phyloP scores from a whole-genome alignment of 2,888 invertebrate genomes.

The Melinopterus prodromus region DNA sequence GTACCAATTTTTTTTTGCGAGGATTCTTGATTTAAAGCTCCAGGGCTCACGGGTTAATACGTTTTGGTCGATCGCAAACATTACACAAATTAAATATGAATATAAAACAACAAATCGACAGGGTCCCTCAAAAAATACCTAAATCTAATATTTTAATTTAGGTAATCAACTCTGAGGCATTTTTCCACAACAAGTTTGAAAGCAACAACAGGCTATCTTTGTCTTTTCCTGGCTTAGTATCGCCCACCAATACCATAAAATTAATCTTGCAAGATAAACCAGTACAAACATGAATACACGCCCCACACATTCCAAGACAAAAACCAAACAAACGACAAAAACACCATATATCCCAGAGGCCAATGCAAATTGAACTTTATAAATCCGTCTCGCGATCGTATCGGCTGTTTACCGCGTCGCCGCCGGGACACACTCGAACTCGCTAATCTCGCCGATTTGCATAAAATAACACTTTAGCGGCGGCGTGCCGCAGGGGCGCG shows the following conservation, averaged over 20 bases:
- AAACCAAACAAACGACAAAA: background rate
- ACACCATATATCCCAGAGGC: background rate
- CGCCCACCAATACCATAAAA: background rate
- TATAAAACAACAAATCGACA: too few relatives aligned
- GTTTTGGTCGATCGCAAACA: too few relatives aligned
- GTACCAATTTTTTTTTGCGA: too few relatives aligned
- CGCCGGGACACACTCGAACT: background rate
- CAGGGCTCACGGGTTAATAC: too few relatives aligned
- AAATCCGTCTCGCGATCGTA: background rate
- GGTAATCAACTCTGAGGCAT: too few relatives aligned
- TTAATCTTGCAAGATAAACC: background rate
- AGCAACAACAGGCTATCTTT: too few relatives aligned
- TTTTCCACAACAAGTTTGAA: too few relatives aligned
- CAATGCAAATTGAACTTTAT: background rate
- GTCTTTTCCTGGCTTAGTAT: too few relatives aligned
- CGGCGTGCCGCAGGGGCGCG: background rate
- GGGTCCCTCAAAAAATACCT: too few relatives aligned
- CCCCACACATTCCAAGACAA: background rate
- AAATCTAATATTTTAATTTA: too few relatives aligned
- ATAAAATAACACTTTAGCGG: slow-evolving; percentile 4
- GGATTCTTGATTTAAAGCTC: too few relatives aligned
- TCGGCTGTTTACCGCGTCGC: background rate
- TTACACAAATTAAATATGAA: too few relatives aligned
- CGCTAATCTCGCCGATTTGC: background rate
- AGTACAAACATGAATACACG: background rate